These are phyloP conservation scores for Rhagologus leucostigma DNA, from an alignment of 2,113 vertebrate species.

Conservation along the genomic window DNA sequence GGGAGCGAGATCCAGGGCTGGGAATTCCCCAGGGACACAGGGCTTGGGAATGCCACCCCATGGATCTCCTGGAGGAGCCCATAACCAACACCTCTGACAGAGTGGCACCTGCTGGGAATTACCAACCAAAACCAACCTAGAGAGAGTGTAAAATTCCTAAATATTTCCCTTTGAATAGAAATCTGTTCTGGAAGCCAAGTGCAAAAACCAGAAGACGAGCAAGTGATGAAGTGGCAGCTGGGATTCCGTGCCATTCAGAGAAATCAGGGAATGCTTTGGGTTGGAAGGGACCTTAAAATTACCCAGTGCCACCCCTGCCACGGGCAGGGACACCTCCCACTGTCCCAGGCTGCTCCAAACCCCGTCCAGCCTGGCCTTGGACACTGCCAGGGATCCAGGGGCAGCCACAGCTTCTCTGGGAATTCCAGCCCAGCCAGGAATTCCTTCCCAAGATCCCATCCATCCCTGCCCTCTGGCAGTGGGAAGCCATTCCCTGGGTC, in stretches of 20 bases:
- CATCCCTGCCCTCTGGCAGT: accelerated
- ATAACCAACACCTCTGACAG: neutral
- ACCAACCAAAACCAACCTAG: neutral
- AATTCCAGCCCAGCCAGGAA: neutral
- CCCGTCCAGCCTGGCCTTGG: neutral
- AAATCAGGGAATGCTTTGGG: neutral
- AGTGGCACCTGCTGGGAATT: neutral
- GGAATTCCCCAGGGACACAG: neutral
- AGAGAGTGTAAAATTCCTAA: neutral
- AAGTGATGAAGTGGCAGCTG: neutral
- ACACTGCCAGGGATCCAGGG: neutral
- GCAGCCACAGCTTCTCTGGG: neutral
- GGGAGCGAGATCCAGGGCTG: neutral
- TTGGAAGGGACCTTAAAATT: neutral
- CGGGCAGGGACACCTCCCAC: neutral
- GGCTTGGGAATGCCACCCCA: neutral
- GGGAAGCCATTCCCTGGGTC: neutral
- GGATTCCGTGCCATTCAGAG: accelerated
- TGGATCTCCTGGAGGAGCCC: neutral
- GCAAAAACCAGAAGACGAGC: neutral
- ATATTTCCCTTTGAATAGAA: neutral
- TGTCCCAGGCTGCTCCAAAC: neutral
- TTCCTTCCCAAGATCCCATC: neutral
- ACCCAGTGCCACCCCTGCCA: neutral
- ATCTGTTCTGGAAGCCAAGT: neutral